Percentiles rank a stretch among this genome's conserved stretches.
phyloP scores from a whole-genome alignment of 2,113 vertebrate genomes.

The Triplophysa tibetana region DNA sequence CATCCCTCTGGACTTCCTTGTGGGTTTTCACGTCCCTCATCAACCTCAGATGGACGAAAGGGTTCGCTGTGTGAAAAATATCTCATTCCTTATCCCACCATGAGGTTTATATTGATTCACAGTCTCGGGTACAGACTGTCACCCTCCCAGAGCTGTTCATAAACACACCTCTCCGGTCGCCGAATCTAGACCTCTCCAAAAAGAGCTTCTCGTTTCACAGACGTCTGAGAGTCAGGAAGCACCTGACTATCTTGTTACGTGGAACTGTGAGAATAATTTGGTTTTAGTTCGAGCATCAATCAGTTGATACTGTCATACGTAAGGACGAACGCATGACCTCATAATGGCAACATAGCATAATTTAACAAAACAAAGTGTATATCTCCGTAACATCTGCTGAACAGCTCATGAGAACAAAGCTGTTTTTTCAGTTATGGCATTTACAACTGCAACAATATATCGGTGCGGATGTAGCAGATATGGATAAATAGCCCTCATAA shows the following conservation, averaged over 20 bases:
- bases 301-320: slow-evolving; percentile 15
- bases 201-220: slow-evolving; percentile 28
- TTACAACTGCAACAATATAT: not conserved
- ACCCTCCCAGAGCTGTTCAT: not conserved
- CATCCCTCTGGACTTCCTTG: slow-evolving; percentile 36
- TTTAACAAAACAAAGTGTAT: slow-evolving; percentile 25
- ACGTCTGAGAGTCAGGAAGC: slow-evolving; percentile 18
- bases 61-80: not conserved
- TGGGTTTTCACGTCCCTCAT: slow-evolving; percentile 13
- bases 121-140: slow-evolving; percentile 11
- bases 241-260: slow-evolving; percentile 31
- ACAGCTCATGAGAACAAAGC: slow-evolving; percentile 1
- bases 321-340: slow-evolving; percentile 18
- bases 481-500: slow-evolving; percentile 37
- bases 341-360: slow-evolving; percentile 37
- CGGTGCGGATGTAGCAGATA: not conserved
- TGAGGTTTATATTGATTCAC: slow-evolving; percentile 42
- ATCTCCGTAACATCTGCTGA: slow-evolving; percentile 17
- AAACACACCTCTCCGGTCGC: slow-evolving; percentile 10
- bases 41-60: slow-evolving; percentile 5
- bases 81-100: slow-evolving; percentile 20
- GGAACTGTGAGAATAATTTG: not conserved
- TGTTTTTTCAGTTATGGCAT: slow-evolving; percentile 40
- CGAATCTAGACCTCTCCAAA: not conserved
- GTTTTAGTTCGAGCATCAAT: not conserved